Evolutionary conservation across 2,888 invertebrate species (phyloP).

Genomic region (Synanthedon vespiformis): DNA sequence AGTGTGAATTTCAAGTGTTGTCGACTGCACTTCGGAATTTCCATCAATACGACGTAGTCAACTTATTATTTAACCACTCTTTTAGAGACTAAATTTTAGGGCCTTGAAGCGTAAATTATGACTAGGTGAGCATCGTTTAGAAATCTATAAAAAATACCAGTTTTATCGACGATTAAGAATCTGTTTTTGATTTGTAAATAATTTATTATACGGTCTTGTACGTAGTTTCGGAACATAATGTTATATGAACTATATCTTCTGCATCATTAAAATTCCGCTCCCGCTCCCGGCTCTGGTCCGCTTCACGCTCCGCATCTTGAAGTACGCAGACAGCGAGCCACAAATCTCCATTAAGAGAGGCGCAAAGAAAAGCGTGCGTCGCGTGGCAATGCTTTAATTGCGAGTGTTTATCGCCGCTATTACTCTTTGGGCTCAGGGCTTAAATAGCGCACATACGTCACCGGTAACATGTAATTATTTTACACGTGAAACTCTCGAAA

Average conservation of each 20-base stretch:
- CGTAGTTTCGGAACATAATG: too few relatives aligned
- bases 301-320: background rate
- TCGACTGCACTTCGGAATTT: too few relatives aligned
- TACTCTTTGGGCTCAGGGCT: constrained; percentile 55
- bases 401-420: constrained; percentile 62
- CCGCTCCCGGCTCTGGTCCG: background rate
- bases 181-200: too few relatives aligned
- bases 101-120: too few relatives aligned
- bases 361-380: constrained; percentile 66
- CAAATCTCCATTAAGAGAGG: constrained; percentile 58
- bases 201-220: too few relatives aligned
- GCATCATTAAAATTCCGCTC: background rate
- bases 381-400: constrained; percentile 68
- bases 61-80: too few relatives aligned
- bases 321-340: constrained; percentile 12
- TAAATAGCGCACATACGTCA: constrained; percentile 66
- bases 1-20: too few relatives aligned
- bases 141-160: too few relatives aligned
- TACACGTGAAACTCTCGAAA: constrained; percentile 57
- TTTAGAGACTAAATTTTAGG: too few relatives aligned
- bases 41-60: too few relatives aligned
- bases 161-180: too few relatives aligned
- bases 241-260: background rate
- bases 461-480: constrained; percentile 65
- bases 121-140: too few relatives aligned